Percentiles rank a stretch among this genome's conserved stretches.
Conservation (phyloP, 2,113 vertebrate genomes). For the Speoplatyrhinus poulsoni region DNA sequence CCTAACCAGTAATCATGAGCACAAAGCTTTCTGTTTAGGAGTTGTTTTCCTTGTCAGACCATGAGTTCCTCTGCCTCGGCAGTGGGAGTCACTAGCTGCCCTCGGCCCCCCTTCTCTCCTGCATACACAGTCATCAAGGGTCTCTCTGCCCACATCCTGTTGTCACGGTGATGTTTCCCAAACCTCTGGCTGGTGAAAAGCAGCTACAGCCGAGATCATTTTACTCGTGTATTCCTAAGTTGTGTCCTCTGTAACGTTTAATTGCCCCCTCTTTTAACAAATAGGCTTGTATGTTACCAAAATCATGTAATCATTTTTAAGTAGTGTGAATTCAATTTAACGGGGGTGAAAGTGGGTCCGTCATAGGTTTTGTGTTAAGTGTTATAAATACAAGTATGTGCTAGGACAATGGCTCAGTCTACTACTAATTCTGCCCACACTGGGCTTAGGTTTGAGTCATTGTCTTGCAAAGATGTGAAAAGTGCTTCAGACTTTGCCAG, state of each 20-base stretch:
- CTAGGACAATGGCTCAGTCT: too few relatives aligned
- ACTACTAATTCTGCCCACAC: too few relatives aligned
- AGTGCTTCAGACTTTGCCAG: too few relatives aligned
- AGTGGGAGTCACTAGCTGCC: slow-evolving; percentile 23
- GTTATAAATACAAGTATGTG: too few relatives aligned
- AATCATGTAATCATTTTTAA: too few relatives aligned
- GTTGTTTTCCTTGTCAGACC: slow-evolving; percentile 24
- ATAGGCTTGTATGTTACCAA: too few relatives aligned
- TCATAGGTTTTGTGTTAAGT: too few relatives aligned
- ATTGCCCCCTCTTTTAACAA: background rate
- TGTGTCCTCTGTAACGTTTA: slow-evolving; percentile 27
- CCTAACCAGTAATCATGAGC: slow-evolving; percentile 9
- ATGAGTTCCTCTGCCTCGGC: slow-evolving; percentile 38
- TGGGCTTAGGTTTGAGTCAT: too few relatives aligned
- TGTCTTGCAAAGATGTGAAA: too few relatives aligned
- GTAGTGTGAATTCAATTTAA: too few relatives aligned
- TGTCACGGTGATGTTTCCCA: slow-evolving; percentile 61
- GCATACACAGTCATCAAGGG: slow-evolving; percentile 43
- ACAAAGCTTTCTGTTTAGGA: background rate
- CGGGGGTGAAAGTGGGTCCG: too few relatives aligned
- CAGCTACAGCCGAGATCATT: slow-evolving; percentile 41
- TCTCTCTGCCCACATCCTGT: slow-evolving; percentile 63
- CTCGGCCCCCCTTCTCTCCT: slow-evolving; percentile 39
- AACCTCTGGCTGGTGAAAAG: slow-evolving; percentile 46
- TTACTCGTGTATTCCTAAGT: slow-evolving; percentile 17